Evolutionary conservation across 2,113 vertebrate genomes (phyloP).

Genomic region (Prinia subflava): DNA sequence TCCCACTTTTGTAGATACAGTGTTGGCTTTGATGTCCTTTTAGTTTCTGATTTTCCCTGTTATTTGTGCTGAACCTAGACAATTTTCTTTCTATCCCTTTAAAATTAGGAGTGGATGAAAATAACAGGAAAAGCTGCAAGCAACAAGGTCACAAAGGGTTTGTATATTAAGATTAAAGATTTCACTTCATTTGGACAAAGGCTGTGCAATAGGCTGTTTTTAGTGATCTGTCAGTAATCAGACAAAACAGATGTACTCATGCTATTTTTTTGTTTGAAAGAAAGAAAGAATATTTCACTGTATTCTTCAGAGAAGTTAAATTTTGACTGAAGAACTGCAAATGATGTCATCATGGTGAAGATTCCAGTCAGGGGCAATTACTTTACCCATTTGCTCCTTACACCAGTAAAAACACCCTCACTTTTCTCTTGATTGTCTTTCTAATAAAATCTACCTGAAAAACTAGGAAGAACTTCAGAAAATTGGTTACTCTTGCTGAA

Average conservation of each 20-base stretch:
- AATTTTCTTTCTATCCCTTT: not conserved
- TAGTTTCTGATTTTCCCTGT: not conserved
- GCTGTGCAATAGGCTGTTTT: not conserved
- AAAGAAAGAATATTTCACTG: not conserved
- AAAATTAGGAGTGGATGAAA: not conserved
- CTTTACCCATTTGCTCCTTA: not conserved
- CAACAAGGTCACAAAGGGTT: not conserved
- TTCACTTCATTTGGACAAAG: constrained; percentile 30
- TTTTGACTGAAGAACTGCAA: not conserved
- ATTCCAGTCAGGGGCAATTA: not conserved
- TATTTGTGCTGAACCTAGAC: not conserved
- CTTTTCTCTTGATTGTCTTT: not conserved
- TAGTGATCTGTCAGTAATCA: constrained; percentile 5
- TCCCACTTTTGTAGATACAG: accelerated
- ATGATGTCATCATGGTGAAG: not conserved
- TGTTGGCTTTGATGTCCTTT: not conserved
- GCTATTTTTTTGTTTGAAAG: constrained; percentile 13
- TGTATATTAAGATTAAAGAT: not conserved
- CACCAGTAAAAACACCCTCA: not conserved
- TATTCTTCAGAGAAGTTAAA: not conserved
- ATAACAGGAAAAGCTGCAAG: constrained; percentile 5
- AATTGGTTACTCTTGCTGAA: not conserved
- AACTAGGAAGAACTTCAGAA: not conserved
- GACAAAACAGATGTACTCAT: constrained; percentile 50
- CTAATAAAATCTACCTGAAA: not conserved